Evolutionary conservation across 2,797 vertebrate genomes (phyloP).

Genomic region (Tolypeutes matacus): DNA sequence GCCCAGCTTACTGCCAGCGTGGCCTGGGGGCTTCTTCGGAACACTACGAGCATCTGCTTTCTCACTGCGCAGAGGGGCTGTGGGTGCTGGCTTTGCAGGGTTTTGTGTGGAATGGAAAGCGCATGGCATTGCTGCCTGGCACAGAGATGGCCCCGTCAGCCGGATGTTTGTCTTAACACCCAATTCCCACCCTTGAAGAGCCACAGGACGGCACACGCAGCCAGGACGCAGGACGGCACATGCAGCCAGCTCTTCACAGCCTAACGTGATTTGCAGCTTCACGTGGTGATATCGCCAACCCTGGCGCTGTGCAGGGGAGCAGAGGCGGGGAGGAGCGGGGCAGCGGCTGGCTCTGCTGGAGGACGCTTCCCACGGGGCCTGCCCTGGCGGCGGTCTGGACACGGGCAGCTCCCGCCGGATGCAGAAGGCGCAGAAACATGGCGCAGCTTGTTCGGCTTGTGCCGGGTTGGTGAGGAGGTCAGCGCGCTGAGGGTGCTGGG

Average conservation of each 20-base stretch:
- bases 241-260: background rate
- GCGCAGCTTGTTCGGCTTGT: background rate
- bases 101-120: background rate
- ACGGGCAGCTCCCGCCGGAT: background rate
- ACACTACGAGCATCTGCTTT: background rate
- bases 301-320: background rate
- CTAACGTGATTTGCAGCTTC: no score
- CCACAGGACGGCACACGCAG: no score
- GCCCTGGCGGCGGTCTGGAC: background rate
- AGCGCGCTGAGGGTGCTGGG: background rate
- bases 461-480: background rate
- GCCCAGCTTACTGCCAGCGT: background rate
- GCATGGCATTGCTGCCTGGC: background rate
- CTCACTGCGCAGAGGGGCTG: conserved; percentile 6
- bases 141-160: background rate
- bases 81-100: background rate
- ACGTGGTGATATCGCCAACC: background rate
- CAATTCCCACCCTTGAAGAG: background rate
- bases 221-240: no score
- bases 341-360: background rate
- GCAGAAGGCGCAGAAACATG: background rate
- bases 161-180: background rate
- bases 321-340: background rate
- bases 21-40: background rate
- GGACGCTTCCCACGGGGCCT: background rate